Evolutionary conservation across 2,888 invertebrate genomes (phyloP).

Genomic region (Lithophane semibrunnea): DNA sequence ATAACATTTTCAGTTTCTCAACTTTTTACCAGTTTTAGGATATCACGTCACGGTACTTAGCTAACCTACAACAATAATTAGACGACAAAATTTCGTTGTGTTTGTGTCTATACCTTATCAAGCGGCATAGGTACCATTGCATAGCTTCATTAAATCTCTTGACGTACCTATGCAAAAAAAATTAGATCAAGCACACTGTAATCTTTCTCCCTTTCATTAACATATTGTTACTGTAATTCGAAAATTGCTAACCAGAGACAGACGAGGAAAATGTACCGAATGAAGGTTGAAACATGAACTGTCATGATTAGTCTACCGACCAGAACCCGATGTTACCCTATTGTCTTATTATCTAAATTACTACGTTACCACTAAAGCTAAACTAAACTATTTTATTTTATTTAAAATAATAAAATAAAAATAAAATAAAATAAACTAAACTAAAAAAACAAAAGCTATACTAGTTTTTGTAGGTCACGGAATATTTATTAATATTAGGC

Average conservation of each 20-base stretch:
- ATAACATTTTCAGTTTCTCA: background rate
- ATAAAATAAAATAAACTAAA: background rate
- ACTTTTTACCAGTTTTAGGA: background rate
- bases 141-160: background rate
- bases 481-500: slow-evolving; percentile 2
- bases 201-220: background rate
- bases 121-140: no score
- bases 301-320: background rate
- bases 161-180: background rate
- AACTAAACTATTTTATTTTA: no score
- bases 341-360: background rate
- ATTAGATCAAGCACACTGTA: slow-evolving; percentile 1
- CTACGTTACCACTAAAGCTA: background rate
- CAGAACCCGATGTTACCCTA: background rate
- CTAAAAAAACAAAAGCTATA: background rate
- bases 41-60: background rate
- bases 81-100: background rate
- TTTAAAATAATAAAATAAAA: no score
- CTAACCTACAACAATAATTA: background rate
- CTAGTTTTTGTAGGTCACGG: slow-evolving; percentile 13
- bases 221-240: slow-evolving; percentile 10
- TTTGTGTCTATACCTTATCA: background rate
- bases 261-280: slow-evolving; percentile 33
- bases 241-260: slow-evolving; percentile 12
- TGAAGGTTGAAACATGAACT: slow-evolving; percentile 8